phyloP scores from a whole-genome alignment of 1,140 invertebrate species.

The Bilobella aurantiaca region DNA sequence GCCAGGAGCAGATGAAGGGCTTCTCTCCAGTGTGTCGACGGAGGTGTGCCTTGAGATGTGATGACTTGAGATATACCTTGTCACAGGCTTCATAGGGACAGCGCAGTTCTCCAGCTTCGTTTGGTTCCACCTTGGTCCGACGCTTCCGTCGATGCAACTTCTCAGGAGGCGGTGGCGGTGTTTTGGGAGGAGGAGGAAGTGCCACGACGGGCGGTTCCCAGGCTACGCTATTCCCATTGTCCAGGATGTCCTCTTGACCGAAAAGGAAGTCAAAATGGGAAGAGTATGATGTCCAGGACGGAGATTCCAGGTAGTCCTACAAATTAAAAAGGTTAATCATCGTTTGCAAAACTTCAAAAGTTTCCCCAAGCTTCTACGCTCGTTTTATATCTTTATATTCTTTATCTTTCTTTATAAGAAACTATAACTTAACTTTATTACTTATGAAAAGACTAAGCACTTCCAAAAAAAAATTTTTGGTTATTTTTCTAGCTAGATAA shows the following conservation, averaged over 20 bases:
- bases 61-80: slow-evolving; percentile 79
- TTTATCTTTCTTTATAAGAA: too few species aligned
- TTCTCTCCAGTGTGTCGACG: slow-evolving; percentile 89
- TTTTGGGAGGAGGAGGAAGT: background rate
- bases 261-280: background rate
- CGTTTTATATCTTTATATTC: too few species aligned
- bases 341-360: background rate
- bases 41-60: slow-evolving; percentile 86
- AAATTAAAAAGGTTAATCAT: background rate
- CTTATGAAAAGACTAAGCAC: too few species aligned
- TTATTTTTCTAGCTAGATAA: too few species aligned
- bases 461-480: too few species aligned
- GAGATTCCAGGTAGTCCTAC: background rate
- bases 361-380: too few species aligned
- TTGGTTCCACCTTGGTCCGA: background rate
- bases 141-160: background rate
- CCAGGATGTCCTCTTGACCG: background rate
- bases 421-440: too few species aligned
- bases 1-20: slow-evolving; percentile 82
- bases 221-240: background rate
- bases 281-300: background rate
- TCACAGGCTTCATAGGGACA: slow-evolving; percentile 40
- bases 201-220: slow-evolving; percentile 3
- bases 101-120: slow-evolving; percentile 3
- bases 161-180: background rate